Conservation (phyloP, 2,797 vertebrate species). For the Tenualosa ilisha region DNA sequence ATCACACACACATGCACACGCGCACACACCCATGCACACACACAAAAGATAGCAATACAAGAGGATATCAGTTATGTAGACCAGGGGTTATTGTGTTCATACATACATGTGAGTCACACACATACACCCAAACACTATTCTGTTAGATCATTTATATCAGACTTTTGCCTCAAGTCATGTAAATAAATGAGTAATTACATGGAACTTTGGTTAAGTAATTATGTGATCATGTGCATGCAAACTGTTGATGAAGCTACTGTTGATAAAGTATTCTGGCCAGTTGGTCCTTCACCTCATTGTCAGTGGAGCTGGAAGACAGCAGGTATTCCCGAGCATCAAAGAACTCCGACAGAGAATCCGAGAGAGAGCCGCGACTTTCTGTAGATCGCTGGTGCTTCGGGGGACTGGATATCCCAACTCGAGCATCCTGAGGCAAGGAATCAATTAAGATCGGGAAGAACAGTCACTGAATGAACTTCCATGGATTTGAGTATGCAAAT, state of each 20-base stretch:
- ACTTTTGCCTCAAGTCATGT: too few relatives aligned
- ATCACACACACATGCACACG: neutral
- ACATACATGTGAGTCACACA: neutral
- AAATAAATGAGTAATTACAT: neutral
- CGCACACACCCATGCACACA: conserved; percentile 70
- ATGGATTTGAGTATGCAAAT: neutral
- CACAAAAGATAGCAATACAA: neutral
- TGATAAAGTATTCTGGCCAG: neutral
- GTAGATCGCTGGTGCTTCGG: conserved; percentile 90
- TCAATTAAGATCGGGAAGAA: neutral
- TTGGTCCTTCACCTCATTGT: conserved; percentile 86
- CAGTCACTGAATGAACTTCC: neutral
- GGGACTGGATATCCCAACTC: conserved; percentile 69
- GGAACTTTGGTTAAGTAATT: neutral
- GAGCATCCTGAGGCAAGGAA: conserved; percentile 68
- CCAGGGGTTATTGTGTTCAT: neutral
- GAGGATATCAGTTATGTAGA: neutral
- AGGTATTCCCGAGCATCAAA: conserved; percentile 96
- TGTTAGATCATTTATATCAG: too few relatives aligned
- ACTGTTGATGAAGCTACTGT: too few relatives aligned
- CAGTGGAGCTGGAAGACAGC: conserved; percentile 95
- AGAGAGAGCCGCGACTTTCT: conserved; percentile 87
- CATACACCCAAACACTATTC: too few relatives aligned
- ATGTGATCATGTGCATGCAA: neutral
- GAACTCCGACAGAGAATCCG: conserved; percentile 94